Evolutionary conservation across 2,888 invertebrate genomes (phyloP), one percentile per base, ranked within the genome.

Genomic region (Perithous albicinctus): DNA sequence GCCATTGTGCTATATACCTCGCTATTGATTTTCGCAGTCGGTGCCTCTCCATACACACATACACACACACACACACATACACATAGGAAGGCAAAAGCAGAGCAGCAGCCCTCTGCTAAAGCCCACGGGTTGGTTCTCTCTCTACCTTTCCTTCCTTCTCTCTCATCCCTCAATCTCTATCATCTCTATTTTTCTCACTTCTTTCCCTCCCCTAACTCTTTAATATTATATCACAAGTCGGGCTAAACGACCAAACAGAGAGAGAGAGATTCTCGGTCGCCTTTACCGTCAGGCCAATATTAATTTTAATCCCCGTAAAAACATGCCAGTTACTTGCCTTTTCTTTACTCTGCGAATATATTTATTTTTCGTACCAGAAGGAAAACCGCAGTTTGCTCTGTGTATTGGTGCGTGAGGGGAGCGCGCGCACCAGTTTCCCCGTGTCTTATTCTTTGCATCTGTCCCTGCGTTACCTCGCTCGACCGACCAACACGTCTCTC

Each of bases 1-100:
- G 87, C 86, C 86, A 86, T 89, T 87, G 84, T 84, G 85, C 85
- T 84, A 88, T 88, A 90, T 88, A 89, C 86, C 85, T 85, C 85
- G 76, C 87, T 87, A 86, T 86, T 87, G 86, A 87, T 87, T 86
- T 86, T 86, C 86, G 84, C 82, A 84, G 85, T 84, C 76, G 76
- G 83, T 83, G 78, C 66, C 78, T 78, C 83, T 66, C 66, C 66
- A 48, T 82, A 38, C 70, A 80, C 78, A 48, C 76, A 32, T 70
- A 51, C 81, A 43, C 72, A 56, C 51, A 18, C 41, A 66, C 38
- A 56, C 29, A 54, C 38, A 76, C 15, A 54, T 15, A 48, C 32
- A 48, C 64, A 70, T 38, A 54, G 67, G 66, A 51, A 43, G 32
- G 54, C 29, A 54, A 43, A 67, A 63, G 61, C 72, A 61, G 73